phyloP scores from a whole-genome alignment of 2,113 vertebrate species.

The Microcebus tavaratra region DNA sequence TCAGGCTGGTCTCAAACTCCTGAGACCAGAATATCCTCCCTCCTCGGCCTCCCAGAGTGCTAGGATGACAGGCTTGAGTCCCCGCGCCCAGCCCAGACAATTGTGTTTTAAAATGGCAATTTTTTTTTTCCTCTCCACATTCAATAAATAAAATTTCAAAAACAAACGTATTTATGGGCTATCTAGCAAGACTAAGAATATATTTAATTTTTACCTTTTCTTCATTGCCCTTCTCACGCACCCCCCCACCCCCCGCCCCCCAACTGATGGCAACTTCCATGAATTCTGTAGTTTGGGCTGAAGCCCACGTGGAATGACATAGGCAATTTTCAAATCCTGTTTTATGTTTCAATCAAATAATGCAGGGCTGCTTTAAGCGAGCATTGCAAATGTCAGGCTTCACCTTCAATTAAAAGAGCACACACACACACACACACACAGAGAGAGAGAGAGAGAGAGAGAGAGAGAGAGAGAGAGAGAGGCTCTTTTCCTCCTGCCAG shows the following conservation, averaged over 20 bases:
- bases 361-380: background rate
- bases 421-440: too few species aligned
- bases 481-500: background rate
- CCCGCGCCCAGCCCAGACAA: background rate
- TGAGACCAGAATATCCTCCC: too few species aligned
- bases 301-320: background rate
- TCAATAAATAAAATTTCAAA: background rate
- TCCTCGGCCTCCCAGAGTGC: too few species aligned
- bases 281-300: background rate
- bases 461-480: conserved; percentile 45
- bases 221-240: background rate
- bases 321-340: background rate
- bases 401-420: conserved; percentile 61
- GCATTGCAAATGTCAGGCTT: conserved; percentile 36
- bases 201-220: background rate
- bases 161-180: background rate
- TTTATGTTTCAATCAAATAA: conserved; percentile 46
- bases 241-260: too few species aligned
- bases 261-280: accelerated
- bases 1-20: too few species aligned
- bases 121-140: background rate
- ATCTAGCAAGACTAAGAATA: background rate
- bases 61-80: too few species aligned
- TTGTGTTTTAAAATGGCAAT: background rate
- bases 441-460: conserved; percentile 16